These are phyloP conservation scores for Mionectes macconnelli DNA, from an alignment of 2,113 vertebrate species.

Conservation along the genomic window DNA sequence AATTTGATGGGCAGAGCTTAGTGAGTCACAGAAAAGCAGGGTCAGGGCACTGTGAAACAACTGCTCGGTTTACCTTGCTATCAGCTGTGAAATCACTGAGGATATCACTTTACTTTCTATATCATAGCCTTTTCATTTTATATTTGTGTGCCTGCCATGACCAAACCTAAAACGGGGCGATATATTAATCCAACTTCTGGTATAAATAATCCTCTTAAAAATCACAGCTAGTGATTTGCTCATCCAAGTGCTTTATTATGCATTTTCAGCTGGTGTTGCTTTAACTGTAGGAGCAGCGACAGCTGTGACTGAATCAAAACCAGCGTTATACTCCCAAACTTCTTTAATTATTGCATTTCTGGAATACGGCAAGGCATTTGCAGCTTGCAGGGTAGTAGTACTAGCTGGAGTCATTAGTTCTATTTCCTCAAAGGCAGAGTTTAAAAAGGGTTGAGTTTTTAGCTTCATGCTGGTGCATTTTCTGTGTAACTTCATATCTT, in stretches of 20 bases:
- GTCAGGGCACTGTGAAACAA: constrained; percentile 10
- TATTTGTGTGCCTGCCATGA: neutral
- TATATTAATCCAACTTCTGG: constrained; percentile 36
- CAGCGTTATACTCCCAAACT: constrained; percentile 30
- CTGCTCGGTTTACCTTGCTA: constrained; percentile 26
- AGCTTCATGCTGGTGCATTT: constrained; percentile 30
- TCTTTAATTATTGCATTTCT: constrained; percentile 31
- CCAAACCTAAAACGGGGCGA: neutral
- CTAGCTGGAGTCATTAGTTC: neutral
- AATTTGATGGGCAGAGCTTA: constrained; percentile 61
- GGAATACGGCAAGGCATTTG: neutral
- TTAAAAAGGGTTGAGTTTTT: neutral
- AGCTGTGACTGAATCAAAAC: constrained; percentile 27
- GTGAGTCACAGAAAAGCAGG: constrained; percentile 32
- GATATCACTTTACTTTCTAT: neutral
- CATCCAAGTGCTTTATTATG: constrained; percentile 30
- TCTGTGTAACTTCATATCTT: neutral
- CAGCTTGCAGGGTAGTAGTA: neutral
- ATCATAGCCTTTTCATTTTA: neutral
- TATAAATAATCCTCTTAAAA: constrained; percentile 64
- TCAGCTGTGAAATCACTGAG: constrained; percentile 4
- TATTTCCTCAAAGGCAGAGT: neutral
- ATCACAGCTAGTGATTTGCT: constrained; percentile 45
- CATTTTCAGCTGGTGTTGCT: constrained; percentile 37
- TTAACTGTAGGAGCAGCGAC: constrained; percentile 31